Evolutionary conservation across 2,888 invertebrate species (phyloP).

Genomic region (Ennomos erosarius): DNA sequence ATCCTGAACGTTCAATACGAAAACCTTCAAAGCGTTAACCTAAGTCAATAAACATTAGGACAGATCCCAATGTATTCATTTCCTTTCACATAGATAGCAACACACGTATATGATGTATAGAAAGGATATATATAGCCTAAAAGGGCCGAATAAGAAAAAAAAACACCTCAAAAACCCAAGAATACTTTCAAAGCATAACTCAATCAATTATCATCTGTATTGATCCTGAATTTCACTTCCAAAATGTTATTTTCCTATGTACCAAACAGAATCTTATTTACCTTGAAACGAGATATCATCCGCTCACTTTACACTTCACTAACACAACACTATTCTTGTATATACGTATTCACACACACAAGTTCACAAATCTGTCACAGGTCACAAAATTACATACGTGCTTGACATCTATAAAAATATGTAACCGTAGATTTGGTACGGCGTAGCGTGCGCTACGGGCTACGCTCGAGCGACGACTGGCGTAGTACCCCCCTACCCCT

Average conservation of each 20-base stretch:
- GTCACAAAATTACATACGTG: conserved; percentile 43
- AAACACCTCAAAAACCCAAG: conserved; percentile 12
- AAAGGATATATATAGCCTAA: neutral
- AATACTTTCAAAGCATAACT: conserved; percentile 9
- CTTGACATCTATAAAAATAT: conserved; percentile 25
- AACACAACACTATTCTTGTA: conserved; percentile 53
- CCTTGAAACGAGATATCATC: conserved; percentile 53
- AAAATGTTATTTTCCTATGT: conserved; percentile 24
- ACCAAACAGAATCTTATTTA: conserved; percentile 42
- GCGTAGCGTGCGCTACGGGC: conserved; percentile 74
- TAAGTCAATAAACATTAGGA: conserved; percentile 12
- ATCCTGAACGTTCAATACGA: neutral
- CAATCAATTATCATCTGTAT: conserved; percentile 15
- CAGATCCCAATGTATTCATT: neutral
- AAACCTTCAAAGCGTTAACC: conserved; percentile 10
- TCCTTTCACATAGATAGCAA: neutral
- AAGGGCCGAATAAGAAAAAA: neutral
- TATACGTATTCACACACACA: conserved; percentile 40
- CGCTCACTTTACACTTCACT: conserved; percentile 53
- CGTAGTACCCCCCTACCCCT: conserved; percentile 72
- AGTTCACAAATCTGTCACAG: conserved; percentile 39
- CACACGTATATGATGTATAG: too few relatives aligned
- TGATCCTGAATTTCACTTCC: conserved; percentile 19
- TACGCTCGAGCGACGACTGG: conserved; percentile 77
- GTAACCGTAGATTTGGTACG: conserved; percentile 36